Conservation (phyloP, 2,888 invertebrate species). For the Steromphala cineraria region DNA sequence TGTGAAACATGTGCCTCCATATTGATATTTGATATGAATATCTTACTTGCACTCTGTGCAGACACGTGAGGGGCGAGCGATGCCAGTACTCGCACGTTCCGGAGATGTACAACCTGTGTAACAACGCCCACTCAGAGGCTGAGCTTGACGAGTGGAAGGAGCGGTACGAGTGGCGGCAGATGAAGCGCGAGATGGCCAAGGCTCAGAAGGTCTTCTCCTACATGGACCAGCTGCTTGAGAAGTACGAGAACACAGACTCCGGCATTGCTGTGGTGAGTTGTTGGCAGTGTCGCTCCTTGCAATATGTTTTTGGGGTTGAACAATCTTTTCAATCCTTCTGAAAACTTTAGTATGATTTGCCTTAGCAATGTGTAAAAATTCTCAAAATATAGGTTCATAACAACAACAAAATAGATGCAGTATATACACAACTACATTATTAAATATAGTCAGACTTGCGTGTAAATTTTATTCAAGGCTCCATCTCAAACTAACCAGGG, state of each 20-base stretch:
- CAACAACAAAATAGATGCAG: no score
- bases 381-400: no score
- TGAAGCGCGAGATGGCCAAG: conserved; percentile 69
- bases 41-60: conserved; percentile 28
- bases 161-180: conserved; percentile 68
- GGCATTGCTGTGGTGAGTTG: conserved; percentile 63
- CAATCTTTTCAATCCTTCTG: no score
- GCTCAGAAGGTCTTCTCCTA: conserved; percentile 69
- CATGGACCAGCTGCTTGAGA: conserved; percentile 67
- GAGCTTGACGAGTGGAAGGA: conserved; percentile 74
- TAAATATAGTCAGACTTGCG: no score
- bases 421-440: no score
- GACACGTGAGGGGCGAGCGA: conserved; percentile 51
- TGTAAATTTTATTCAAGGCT: no score
- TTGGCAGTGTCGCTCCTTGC: no score
- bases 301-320: no score
- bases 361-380: no score
- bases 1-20: not conserved
- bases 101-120: conserved; percentile 71
- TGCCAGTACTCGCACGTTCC: conserved; percentile 68
- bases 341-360: no score
- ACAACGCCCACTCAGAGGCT: conserved; percentile 68
- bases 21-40: not conserved
- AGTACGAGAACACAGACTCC: conserved; percentile 59
- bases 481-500: no score